Evolutionary conservation across 2,113 vertebrate genomes (phyloP).

Genomic region (Chauna torquata): DNA sequence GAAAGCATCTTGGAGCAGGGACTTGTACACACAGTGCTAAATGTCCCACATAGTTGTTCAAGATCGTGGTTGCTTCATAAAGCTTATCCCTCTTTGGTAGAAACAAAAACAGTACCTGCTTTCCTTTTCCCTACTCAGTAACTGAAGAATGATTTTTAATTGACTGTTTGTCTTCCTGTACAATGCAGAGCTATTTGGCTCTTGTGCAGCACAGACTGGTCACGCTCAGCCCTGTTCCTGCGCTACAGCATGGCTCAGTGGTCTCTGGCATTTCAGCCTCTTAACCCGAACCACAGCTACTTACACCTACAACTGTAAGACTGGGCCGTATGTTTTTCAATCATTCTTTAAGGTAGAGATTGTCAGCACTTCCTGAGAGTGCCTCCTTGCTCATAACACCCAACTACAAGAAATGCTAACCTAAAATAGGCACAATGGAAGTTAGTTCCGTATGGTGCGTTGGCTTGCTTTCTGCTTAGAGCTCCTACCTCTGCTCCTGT

Average conservation of each 20-base stretch:
- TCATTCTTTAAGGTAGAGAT: background rate
- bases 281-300: background rate
- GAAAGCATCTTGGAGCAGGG: background rate
- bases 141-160: background rate
- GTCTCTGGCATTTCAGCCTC: background rate
- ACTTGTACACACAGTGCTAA: background rate
- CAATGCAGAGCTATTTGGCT: background rate
- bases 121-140: background rate
- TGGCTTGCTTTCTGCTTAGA: background rate
- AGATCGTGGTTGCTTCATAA: background rate
- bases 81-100: background rate
- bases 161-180: background rate
- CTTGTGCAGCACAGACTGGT: background rate
- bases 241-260: background rate
- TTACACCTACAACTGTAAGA: too few relatives aligned
- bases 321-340: background rate
- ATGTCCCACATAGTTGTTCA: background rate
- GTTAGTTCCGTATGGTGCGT: too few relatives aligned
- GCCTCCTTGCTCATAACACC: background rate
- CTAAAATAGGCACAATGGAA: background rate
- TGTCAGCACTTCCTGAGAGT: background rate
- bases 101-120: background rate
- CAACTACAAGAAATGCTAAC: background rate
- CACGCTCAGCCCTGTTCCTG: background rate
- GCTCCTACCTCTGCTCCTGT: background rate